A percentile compares a stretch with the other conserved stretches of the same genome.
phyloP scores from a whole-genome alignment of 2,797 vertebrate genomes.

The Scyliorhinus canicula region DNA sequence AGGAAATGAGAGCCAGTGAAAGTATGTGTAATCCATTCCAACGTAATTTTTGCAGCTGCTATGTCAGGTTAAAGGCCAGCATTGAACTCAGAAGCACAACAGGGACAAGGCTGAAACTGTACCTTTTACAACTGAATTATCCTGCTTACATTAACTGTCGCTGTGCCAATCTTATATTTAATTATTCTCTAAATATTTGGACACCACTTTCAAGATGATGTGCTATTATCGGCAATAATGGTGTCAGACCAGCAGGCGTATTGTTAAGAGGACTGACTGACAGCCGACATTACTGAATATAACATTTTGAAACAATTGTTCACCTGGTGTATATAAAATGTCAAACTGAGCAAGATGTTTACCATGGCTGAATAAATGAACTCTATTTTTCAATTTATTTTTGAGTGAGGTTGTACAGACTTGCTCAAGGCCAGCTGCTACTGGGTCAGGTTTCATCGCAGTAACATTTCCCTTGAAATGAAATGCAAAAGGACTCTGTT shows the following conservation, averaged over 20 bases:
- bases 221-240: constrained; percentile 18
- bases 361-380: constrained; percentile 25
- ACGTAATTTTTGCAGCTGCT: constrained; percentile 30
- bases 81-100: constrained; percentile 10
- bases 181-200: constrained; percentile 31
- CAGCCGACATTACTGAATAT: constrained; percentile 14
- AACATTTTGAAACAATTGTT: constrained; percentile 9
- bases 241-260: neutral
- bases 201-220: neutral
- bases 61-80: constrained; percentile 29
- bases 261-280: constrained; percentile 6
- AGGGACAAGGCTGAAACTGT: constrained; percentile 20
- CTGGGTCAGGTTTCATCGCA: neutral
- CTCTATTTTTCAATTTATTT: constrained; percentile 36
- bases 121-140: neutral
- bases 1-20: constrained; percentile 37
- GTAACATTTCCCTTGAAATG: neutral
- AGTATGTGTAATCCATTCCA: constrained; percentile 38
- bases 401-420: constrained; percentile 31
- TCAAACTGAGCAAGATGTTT: constrained; percentile 32
- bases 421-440: neutral
- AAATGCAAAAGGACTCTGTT: neutral
- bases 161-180: neutral
- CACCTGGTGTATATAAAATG: constrained; percentile 24
- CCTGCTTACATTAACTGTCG: constrained; percentile 27